Base-by-base conservation (phyloP, 2,113 vertebrate species). In the Entomyzon cyanotis region DNA sequence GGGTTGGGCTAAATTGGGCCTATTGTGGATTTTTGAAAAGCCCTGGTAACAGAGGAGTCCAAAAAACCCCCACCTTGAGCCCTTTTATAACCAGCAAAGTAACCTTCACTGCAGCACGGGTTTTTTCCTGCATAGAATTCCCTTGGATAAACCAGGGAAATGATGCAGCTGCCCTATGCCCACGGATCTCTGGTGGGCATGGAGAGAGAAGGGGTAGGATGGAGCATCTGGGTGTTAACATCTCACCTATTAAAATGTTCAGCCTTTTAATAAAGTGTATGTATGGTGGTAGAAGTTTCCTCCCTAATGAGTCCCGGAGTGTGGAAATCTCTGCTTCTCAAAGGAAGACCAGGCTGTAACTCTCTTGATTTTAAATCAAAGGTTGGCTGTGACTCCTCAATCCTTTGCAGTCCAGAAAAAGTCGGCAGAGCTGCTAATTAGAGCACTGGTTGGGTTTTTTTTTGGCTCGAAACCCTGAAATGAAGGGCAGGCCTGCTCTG, bases 331-430 rank as follows among this genome's bases (percentile, higher is more conserved):
- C 63, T 59, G 70, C 46, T 95, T 78, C 88, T 96, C 60, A 80
- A 95, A 96, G 71, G 79, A 74, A 93, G 76, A 75, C 79, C 76
- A 41, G 88, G 49, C 88, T 94, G 88, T 81, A 96, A 68, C 89
- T 76, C 85, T 84, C 94, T 92, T 89, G 85, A 89, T 93, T 94
- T 91, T 37, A 95, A 96, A 96, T 96, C 94, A 96, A 90, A 95
- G 42, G 55, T 77, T 94, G 85, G 33, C 76, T 93, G 71, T 63
- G 90, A 86, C 65, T 93, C 73, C 90, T 94, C 93, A 84, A 37
- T 92, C 53, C 82, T 90, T 94, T 5, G 1, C 90, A 88, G 92
- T 53, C 79, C 92, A 84, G 88, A 89, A 89, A 79, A 84, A 96
- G 76, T 94, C 12, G 0, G 85, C 71, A 90, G 88, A 95, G 71